Percentiles rank a stretch among this genome's conserved stretches.
phyloP scores from a whole-genome alignment of 2,113 vertebrate genomes.

The Prunella fulvescens region DNA sequence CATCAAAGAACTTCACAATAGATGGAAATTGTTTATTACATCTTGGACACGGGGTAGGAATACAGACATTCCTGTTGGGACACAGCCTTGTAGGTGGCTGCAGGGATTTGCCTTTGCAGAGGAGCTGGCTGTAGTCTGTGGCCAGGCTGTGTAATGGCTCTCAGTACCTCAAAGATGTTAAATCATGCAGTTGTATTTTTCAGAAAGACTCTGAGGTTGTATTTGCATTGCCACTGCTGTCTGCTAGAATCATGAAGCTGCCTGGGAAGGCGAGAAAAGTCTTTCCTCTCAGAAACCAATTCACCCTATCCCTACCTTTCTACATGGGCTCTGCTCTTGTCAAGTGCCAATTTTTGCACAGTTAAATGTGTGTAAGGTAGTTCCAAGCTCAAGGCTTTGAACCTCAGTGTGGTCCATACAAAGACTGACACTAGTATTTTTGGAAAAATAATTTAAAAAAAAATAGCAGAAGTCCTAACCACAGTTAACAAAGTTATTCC shows the following conservation, averaged over 20 bases:
- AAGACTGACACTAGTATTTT: background rate
- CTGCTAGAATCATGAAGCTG: rapidly evolving
- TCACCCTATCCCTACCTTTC: background rate
- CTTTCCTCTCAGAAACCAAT: background rate
- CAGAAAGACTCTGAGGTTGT: background rate
- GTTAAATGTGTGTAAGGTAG: background rate
- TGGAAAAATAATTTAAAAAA: no score
- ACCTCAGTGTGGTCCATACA: background rate
- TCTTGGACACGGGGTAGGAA: background rate
- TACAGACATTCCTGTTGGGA: rapidly evolving
- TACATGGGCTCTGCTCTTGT: background rate
- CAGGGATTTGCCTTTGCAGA: background rate
- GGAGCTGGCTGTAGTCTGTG: background rate
- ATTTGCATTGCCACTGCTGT: background rate
- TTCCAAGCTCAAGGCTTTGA: background rate
- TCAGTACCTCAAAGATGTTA: background rate
- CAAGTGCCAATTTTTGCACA: background rate
- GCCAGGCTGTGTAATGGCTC: background rate
- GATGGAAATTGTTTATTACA: background rate
- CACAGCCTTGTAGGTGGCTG: background rate
- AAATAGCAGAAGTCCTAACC: background rate
- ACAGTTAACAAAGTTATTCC: background rate
- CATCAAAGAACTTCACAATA: background rate
- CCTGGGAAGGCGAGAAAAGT: background rate
- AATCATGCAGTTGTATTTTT: background rate